Percentiles rank a stretch among this genome's conserved stretches.
phyloP scores from a whole-genome alignment of 2,888 invertebrate species.

The Trissonchulus sp. region DNA sequence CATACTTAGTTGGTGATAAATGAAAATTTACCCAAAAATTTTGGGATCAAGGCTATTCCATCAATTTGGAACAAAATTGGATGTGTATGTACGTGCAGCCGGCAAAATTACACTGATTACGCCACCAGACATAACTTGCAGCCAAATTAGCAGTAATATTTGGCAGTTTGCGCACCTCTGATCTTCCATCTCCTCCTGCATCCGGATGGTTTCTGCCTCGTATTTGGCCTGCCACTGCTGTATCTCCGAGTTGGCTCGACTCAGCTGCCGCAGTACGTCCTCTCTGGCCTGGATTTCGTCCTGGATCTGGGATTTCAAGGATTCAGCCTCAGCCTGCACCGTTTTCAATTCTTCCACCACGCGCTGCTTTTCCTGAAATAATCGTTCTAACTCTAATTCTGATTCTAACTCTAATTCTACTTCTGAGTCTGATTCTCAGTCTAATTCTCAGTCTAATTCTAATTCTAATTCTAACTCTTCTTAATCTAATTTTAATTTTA shows the following conservation, averaged over 20 bases:
- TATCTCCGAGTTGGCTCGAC: conserved; percentile 94
- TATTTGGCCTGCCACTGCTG: conserved; percentile 96
- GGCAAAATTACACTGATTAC: no score
- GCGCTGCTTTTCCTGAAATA: conserved; percentile 23
- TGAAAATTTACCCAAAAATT: no score
- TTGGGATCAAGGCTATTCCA: no score
- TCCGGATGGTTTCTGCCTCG: conserved; percentile 87
- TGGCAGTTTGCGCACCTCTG: conserved; percentile 13
- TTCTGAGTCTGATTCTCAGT: no score
- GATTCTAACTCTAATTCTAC: neutral
- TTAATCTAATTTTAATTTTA: no score
- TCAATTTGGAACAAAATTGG: no score
- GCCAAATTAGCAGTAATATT: no score
- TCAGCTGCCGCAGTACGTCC: conserved; percentile 95
- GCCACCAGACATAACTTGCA: no score
- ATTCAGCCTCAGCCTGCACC: conserved; percentile 93
- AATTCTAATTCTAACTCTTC: no score
- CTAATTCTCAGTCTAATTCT: no score
- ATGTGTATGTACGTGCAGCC: no score
- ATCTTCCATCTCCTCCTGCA: conserved; percentile 57
- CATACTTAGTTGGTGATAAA: no score
- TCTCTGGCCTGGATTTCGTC: conserved; percentile 98
- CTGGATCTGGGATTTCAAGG: conserved; percentile 93
- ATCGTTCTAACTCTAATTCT: neutral
- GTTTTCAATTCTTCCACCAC: conserved; percentile 68